Conservation (phyloP, 1,140 invertebrate genomes). For the Leptoteleia sp. region DNA sequence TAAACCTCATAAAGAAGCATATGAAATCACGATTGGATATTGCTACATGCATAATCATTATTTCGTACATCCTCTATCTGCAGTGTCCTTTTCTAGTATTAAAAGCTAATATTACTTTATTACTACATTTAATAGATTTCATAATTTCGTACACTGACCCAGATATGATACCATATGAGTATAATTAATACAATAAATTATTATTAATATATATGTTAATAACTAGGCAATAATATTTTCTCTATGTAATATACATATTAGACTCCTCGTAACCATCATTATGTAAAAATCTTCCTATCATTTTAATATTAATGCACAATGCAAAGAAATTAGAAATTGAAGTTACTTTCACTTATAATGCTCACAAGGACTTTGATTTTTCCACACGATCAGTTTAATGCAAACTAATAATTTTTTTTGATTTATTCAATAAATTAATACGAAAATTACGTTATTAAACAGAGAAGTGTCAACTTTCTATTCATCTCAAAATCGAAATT, state of each 20-base stretch:
- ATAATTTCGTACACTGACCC: slow-evolving; percentile 2
- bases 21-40: too few relatives aligned
- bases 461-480: slow-evolving; percentile 31
- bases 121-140: too few relatives aligned
- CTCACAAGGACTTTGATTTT: slow-evolving; percentile 7
- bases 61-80: too few relatives aligned
- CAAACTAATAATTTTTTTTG: slow-evolving; percentile 3
- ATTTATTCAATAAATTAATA: slow-evolving; percentile 1
- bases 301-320: slow-evolving; percentile 49
- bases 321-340: slow-evolving; percentile 54
- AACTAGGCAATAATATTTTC: slow-evolving; percentile 12
- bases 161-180: too few relatives aligned
- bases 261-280: slow-evolving; percentile 7
- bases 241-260: slow-evolving; percentile 5
- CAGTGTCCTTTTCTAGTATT: too few relatives aligned
- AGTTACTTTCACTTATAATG: slow-evolving; percentile 44
- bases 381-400: slow-evolving; percentile 1
- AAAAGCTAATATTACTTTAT: too few relatives aligned
- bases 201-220: background rate
- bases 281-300: slow-evolving; percentile 37
- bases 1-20: too few relatives aligned
- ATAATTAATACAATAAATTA: too few relatives aligned
- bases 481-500: background rate
- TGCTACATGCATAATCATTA: too few relatives aligned
- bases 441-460: background rate